These are phyloP conservation scores for Idaea aversata DNA, from an alignment of 2,888 invertebrate genomes.

Conservation along the genomic window DNA sequence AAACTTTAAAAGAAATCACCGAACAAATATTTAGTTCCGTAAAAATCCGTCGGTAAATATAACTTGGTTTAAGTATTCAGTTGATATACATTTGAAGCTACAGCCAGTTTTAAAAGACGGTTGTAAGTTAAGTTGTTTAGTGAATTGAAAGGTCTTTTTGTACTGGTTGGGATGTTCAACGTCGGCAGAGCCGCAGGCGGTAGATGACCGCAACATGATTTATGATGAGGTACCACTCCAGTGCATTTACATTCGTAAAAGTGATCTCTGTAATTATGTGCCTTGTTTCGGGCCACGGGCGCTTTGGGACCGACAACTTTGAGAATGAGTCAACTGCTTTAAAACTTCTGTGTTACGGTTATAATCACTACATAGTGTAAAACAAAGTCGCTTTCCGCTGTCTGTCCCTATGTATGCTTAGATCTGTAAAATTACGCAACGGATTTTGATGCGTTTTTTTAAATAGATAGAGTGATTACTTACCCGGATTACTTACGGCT, in stretches of 20 bases:
- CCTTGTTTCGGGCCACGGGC: conserved; percentile 63
- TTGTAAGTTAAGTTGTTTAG: background rate
- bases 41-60: background rate
- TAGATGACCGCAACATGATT: conserved; percentile 77
- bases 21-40: background rate
- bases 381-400: too few relatives aligned
- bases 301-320: conserved; percentile 38
- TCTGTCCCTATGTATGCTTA: too few relatives aligned
- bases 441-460: too few relatives aligned
- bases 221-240: conserved; percentile 58
- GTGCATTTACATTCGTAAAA: conserved; percentile 72
- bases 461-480: too few relatives aligned
- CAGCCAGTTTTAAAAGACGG: conserved; percentile 29
- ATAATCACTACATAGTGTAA: background rate
- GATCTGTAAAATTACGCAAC: too few relatives aligned
- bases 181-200: conserved; percentile 72
- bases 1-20: background rate
- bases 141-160: conserved; percentile 20
- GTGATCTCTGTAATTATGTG: conserved; percentile 73
- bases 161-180: conserved; percentile 36
- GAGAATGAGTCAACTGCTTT: conserved; percentile 32
- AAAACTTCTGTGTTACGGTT: conserved; percentile 56
- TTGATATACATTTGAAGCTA: conserved; percentile 32
- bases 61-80: conserved; percentile 15
- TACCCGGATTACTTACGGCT: too few relatives aligned